Evolutionary conservation across 1,140 invertebrate genomes (phyloP), one percentile per base, ranked within the genome.

Genomic region (Ditylenchus dipsaci): DNA sequence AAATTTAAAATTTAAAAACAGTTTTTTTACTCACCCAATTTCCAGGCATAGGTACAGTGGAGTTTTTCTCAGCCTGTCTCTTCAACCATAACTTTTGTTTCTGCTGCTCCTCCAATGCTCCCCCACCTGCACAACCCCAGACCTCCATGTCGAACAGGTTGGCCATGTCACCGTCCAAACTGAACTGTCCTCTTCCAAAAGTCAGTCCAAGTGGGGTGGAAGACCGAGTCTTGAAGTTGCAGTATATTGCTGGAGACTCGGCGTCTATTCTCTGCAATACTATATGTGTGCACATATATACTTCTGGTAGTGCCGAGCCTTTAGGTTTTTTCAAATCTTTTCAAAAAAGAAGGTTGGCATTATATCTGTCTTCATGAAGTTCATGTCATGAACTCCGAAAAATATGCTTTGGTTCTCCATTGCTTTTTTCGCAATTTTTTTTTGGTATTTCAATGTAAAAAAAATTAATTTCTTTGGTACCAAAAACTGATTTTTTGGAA

Each of bases 31-130:
- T 80, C 45, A 81, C 80, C 80, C 80, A 81, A 59, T 82, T 81
- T 38, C 80, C 80, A 1, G 80, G 80, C 49, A 81, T 49, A 17
- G 80, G 80, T 27, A 80, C 77, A 49, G 77, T 81, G 21, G 75
- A 68, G 65, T 81, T 72, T 26, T 69, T 71, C 49, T 81, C 80
- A 13, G 75, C 68, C 61, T 78, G 74, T 33, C 61, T 56, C 45
- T 70, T 71, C 33, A 79, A 73, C 61, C 80, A 71, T 15, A 33
- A 5, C 38, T 81, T 81, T 23, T 64, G 58, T 26, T 72, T 75
- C 23, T 74, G 58, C 47, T 82, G 81, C 8, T 72, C 80, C n/a
- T 67, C 38, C 17, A 81, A 57, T 21, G 64, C 67, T 21, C 38
- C 58, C 13, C 53, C 62, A 19, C 70, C 75, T 11, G 33, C 74